Conservation (phyloP, 2,888 invertebrate species). For the Atethmia centrago region DNA sequence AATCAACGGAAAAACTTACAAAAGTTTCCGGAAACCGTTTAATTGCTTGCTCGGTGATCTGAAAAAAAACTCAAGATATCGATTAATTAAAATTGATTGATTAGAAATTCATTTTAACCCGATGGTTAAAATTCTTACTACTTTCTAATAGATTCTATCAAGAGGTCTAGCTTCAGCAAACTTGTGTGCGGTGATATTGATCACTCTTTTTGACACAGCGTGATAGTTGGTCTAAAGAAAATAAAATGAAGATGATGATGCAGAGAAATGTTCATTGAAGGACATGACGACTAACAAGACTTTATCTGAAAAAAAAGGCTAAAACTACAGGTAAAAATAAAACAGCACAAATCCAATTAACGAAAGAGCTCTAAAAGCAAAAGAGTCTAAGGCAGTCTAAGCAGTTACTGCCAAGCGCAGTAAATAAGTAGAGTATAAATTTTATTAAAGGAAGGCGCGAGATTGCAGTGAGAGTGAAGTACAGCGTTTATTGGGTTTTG, state of each 20-base stretch:
- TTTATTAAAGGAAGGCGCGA: slow-evolving; percentile 61
- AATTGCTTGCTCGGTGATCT: not conserved
- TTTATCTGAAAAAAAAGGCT: not conserved
- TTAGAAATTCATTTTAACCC: not conserved
- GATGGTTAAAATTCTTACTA: too few species aligned
- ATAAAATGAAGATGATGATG: not conserved
- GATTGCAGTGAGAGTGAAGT: slow-evolving; percentile 74
- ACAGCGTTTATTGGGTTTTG: slow-evolving; percentile 79
- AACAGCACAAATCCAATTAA: slow-evolving; percentile 41
- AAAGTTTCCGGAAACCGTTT: not conserved
- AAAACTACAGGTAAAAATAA: slow-evolving; percentile 25
- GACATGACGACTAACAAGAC: not conserved
- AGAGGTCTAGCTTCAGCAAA: not conserved
- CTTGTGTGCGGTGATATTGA: not conserved
- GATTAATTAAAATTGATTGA: not conserved
- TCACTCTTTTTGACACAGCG: not conserved
- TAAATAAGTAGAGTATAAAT: slow-evolving; percentile 59
- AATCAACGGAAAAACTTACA: slow-evolving; percentile 30
- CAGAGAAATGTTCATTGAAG: not conserved
- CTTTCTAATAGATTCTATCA: not conserved
- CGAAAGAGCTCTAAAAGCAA: slow-evolving; percentile 38
- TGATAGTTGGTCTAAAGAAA: not conserved
- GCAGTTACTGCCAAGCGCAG: slow-evolving; percentile 43
- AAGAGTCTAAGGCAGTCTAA: slow-evolving; percentile 38
- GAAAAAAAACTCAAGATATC: not conserved